Base-by-base conservation (phyloP, 2,888 invertebrate species). In the Schizotus pectinicornis region DNA sequence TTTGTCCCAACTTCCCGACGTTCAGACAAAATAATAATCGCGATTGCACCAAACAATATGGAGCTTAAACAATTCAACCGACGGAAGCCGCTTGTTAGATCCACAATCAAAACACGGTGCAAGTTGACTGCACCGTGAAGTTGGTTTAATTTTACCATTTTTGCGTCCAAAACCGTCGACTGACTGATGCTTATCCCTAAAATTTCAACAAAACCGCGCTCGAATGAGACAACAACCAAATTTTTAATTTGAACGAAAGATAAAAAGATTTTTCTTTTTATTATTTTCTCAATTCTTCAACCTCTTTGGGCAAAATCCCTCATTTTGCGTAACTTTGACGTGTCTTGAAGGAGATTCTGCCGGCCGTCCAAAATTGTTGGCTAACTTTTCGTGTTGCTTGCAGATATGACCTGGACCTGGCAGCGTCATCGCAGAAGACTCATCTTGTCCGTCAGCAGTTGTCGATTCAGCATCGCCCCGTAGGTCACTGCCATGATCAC, bases 351-450 rank as follows among this genome's bases (percentile, higher is more conserved):
- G n/a, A n/a, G n/a, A n/a, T n/a, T n/a, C n/a, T n/a, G n/a, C n/a
- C n/a, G n/a, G n/a, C n/a, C n/a, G n/a, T n/a, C n/a, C n/a, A n/a
- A n/a, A n/a, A n/a, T n/a, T 11, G 3, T 45, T 45, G 45, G 22
- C 31, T 8, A 12, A 30, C n/a, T 30, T 43, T 11, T 56, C 47
- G 32, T 51, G 60, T 61, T 59, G 56, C n/a, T 70, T 70, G 30
- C 68, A 70, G 70, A 67, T 61, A 69, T 69, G 67, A 55, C 56
- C 57, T 65, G 67, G 68, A 61, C 64, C 57, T 67, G 70, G 67
- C 61, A 63, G 55, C 61, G 64, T 43, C 64, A 65, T 49, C 64
- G 66, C 45, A 52, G 64, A 64, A 68, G 67, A 67, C 35, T 50
- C 58, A 56, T 60, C 64, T 65, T 59, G 51, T 57, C 47, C 54